Evolutionary conservation across 92 coral and sea anemone genomes (phyloP), one percentile per base, ranked within the genome.

Genomic region (Actinernus sp.): DNA sequence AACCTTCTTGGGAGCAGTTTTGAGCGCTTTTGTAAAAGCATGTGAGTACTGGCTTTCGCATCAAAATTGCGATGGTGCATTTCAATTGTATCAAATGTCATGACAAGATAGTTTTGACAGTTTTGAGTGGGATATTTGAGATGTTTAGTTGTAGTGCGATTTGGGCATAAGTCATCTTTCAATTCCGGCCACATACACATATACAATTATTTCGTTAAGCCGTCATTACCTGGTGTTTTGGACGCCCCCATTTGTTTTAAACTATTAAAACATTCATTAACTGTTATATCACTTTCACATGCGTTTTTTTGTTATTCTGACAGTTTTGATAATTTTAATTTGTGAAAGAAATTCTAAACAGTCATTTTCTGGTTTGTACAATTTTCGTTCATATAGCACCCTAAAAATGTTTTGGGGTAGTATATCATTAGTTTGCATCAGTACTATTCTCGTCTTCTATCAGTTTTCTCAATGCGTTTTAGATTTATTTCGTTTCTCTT

Each of bases 141-240:
- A n/a, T n/a, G n/a, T n/a, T n/a, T n/a, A n/a, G n/a, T n/a, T n/a
- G n/a, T n/a, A n/a, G n/a, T n/a, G n/a, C n/a, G n/a, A n/a, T n/a
- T n/a, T n/a, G n/a, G n/a, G n/a, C n/a, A n/a, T n/a, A 68, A 32
- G 33, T 43, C 45, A 38, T 43, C 39, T 13, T 46, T 24, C 16
- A 77, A 30, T 31, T 66, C 62, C 16, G 57, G 23, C 71, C 63
- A 50, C 36, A 71, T 52, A 22, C 64, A 23, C 22, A 46, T 31
- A 24, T 45, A 71, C 10, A 47, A 46, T 28, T 55, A 49, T 12
- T 47, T 37, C 3, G 61, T 49, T 19, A 68, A 54, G 8, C 64
- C 51, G 53, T 68, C 76, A 2, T 56, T 30, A 2, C 66, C 77
- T 16, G 78, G 78, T 14, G 78, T 71, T 49, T 57, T 71, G 13